These are phyloP conservation scores for Sebastes dallii DNA, from an alignment of 2,797 vertebrate species.

Conservation along the genomic window DNA sequence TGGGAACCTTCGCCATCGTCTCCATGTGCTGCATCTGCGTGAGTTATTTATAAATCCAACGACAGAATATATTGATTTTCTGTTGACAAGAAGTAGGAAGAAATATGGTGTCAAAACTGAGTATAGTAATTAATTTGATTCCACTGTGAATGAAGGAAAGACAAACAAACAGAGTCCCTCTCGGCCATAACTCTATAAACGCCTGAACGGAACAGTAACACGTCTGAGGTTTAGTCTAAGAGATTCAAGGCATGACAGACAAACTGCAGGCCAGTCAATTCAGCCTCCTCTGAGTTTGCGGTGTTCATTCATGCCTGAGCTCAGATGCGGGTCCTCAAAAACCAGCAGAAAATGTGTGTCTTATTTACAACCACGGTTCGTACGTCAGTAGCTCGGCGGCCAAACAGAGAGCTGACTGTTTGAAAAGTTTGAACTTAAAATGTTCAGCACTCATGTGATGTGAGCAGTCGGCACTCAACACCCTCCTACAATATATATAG, in stretches of 20 bases:
- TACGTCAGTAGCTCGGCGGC: constrained; percentile 40
- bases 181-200: background rate
- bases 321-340: background rate
- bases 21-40: constrained; percentile 94
- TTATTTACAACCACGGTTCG: constrained; percentile 9
- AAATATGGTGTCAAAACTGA: background rate
- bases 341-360: constrained; percentile 23
- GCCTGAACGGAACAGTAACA: background rate
- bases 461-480: constrained; percentile 3
- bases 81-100: background rate
- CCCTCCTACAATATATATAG: background rate
- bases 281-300: background rate
- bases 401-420: constrained; percentile 64
- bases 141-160: background rate
- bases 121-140: too few species aligned
- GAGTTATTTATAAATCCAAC: constrained; percentile 67
- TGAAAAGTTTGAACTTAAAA: constrained; percentile 30
- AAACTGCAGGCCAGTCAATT: background rate
- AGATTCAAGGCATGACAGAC: background rate
- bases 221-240: background rate
- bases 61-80: background rate
- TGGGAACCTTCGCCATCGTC: constrained; percentile 92
- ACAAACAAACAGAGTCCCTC: background rate
- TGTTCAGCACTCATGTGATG: constrained; percentile 56
- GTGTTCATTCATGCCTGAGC: background rate